Evolutionary conservation across 2,797 vertebrate species (phyloP).

Genomic region (Dermochelys coriacea): DNA sequence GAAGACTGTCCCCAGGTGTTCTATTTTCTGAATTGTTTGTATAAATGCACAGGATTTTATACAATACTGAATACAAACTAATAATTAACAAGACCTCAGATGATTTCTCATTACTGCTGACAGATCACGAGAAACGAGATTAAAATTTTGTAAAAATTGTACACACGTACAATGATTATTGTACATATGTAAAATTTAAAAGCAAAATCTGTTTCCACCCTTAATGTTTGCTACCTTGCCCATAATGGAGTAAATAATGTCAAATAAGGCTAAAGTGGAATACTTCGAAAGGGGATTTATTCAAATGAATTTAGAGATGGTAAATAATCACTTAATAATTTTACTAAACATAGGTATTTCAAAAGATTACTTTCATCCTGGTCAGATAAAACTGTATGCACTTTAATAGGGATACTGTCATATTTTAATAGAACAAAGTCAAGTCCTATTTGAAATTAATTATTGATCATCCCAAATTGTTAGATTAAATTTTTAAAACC

Average conservation of each 20-base stretch:
- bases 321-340: background rate
- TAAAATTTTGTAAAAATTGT: background rate
- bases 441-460: constrained; percentile 55
- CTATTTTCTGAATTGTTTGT: background rate
- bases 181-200: background rate
- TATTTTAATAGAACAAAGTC: constrained; percentile 41
- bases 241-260: background rate
- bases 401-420: background rate
- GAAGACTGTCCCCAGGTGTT: accelerated
- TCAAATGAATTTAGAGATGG: background rate
- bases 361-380: background rate
- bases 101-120: background rate
- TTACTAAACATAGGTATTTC: background rate
- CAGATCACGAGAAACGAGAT: background rate
- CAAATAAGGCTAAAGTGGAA: background rate
- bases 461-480: constrained; percentile 24
- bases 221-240: accelerated
- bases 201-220: background rate
- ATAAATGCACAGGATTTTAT: background rate
- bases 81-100: background rate
- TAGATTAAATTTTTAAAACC: constrained; percentile 63
- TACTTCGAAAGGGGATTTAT: background rate
- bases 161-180: too few species aligned
- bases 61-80: background rate
- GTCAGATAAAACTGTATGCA: background rate